Evolutionary conservation across 2,888 invertebrate genomes (phyloP).

Genomic region (Vanessa cardui): DNA sequence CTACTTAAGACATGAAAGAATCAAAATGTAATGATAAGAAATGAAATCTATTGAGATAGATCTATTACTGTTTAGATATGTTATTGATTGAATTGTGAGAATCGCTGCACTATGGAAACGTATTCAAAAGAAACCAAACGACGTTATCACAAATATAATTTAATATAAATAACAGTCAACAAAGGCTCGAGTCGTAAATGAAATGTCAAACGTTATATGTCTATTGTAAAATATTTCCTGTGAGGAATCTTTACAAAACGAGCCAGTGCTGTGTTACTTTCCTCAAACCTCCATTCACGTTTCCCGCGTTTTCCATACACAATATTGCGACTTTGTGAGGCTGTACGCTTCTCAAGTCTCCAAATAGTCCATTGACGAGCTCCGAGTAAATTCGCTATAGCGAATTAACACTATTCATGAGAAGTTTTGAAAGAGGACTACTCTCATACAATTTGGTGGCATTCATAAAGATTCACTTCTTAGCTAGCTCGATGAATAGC

Average conservation of each 20-base stretch:
- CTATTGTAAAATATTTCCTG: conserved; percentile 44
- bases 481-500: conserved; percentile 75
- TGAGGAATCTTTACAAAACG: conserved; percentile 61
- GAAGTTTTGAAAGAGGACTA: conserved; percentile 82
- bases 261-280: conserved; percentile 60
- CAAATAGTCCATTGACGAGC: conserved; percentile 81
- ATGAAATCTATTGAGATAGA: too few species aligned
- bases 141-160: conserved; percentile 8
- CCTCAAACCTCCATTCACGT: conserved; percentile 69
- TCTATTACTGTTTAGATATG: too few species aligned
- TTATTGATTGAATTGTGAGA: neutral
- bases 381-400: conserved; percentile 80
- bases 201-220: conserved; percentile 41
- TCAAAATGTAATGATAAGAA: too few species aligned
- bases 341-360: conserved; percentile 72
- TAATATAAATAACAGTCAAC: conserved; percentile 2
- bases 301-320: conserved; percentile 80
- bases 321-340: conserved; percentile 74
- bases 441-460: conserved; percentile 83
- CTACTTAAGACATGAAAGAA: neutral
- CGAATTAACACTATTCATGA: conserved; percentile 83
- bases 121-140: conserved; percentile 1
- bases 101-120: neutral
- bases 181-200: conserved; percentile 27
- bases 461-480: conserved; percentile 82